Conservation (phyloP, 2,797 vertebrate genomes). For the Argya squamiceps region DNA sequence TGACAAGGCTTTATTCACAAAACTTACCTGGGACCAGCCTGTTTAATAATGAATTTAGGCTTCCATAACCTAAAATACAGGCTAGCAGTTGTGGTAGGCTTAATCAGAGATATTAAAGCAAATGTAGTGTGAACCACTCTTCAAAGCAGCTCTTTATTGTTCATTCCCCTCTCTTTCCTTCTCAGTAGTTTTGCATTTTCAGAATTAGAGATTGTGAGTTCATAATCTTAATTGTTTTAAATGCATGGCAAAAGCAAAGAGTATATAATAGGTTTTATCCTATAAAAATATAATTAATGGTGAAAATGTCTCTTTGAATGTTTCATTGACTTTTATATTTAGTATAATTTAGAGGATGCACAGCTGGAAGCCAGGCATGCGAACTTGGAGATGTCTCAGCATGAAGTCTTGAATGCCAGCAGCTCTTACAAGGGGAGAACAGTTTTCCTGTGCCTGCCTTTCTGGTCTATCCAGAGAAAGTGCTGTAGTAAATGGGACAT, state of each 20-base stretch:
- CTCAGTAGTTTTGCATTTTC: neutral
- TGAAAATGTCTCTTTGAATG: neutral
- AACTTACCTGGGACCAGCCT: neutral
- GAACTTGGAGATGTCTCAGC: neutral
- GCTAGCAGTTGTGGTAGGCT: neutral
- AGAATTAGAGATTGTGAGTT: neutral
- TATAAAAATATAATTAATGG: neutral
- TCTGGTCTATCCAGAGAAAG: neutral
- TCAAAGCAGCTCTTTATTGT: neutral
- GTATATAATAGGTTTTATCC: neutral
- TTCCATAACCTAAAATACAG: neutral
- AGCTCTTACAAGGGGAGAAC: neutral
- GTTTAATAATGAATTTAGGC: neutral
- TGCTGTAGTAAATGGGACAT: neutral
- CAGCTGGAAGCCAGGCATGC: neutral
- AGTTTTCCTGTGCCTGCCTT: neutral
- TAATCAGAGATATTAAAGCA: neutral
- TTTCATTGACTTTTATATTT: neutral
- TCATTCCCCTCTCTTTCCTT: neutral
- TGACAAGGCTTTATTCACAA: neutral
- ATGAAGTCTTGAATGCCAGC: neutral
- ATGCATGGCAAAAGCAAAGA: neutral
- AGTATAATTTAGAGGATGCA: neutral
- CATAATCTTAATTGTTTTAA: neutral
- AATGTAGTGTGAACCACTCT: neutral